Evolutionary conservation across 2,888 invertebrate genomes (phyloP), one percentile per base, ranked within the genome.

Genomic region (Pandemis cinnamomeana): DNA sequence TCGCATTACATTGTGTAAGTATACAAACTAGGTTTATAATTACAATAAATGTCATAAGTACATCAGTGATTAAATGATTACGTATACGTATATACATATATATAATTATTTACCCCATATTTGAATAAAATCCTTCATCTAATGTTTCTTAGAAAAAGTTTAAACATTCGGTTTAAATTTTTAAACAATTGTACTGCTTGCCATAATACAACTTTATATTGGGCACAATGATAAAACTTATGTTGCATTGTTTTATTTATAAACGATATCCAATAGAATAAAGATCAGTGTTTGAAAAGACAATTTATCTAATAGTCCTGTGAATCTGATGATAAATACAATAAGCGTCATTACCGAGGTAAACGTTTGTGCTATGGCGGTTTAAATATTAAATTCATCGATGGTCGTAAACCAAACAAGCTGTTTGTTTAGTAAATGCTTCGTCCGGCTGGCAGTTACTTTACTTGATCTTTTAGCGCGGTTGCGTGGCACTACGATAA

Each of bases 31-130:
- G 36, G 11, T 44, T 64, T 60, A 42, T 42, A 71, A 71, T 48
- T 55, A 60, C 51, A 66, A 72, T 27, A 53, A 11, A 67, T 48
- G 46, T 55, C 41, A 68, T 72, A 72, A 69, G 63, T 68, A 72
- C 68, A 69, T 11, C 44, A 58, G 41, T 68, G 46, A 46, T 63
- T 63, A 62, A 64, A 13, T 27, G 20, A 27, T 27, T 44, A 46
- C 20, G 44, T 44, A 44, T 42, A 5, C 10, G 20, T 15, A 44
- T 44, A 7, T 15, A 20, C 20, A 13, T 63, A 11, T 15, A 46
- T 36, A 46, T 46, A 42, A 8, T 53, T 15, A 42, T 13, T 44
- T 46, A 46, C 20, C 63, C 46, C 11, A 63, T 8, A 8, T 55
- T 55, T 55, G 11, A 27, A 58, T 58, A 5, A 27, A 58, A 15